Conservation (phyloP, 2,797 vertebrate species). For the Rhynchotus rufescens region DNA sequence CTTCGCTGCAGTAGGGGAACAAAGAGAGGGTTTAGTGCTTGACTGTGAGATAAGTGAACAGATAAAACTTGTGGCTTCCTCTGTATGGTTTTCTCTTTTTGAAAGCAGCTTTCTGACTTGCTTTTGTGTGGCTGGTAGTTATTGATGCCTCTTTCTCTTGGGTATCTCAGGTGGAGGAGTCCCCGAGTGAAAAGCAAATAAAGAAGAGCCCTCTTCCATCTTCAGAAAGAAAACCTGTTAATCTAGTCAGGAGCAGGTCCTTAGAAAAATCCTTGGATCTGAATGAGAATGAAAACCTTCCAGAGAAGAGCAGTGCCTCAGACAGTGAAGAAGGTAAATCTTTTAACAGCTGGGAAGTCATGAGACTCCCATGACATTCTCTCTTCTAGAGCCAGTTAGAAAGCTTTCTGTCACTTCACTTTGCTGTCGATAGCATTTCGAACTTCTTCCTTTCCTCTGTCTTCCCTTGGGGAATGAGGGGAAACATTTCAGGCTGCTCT, state of each 20-base stretch:
- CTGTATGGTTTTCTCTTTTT: background rate
- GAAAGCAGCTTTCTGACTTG: background rate
- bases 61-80: background rate
- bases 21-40: background rate
- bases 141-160: background rate
- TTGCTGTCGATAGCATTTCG: background rate
- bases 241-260: slow-evolving; percentile 77
- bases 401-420: background rate
- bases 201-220: slow-evolving; percentile 77
- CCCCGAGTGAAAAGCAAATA: slow-evolving; percentile 66
- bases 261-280: slow-evolving; percentile 85
- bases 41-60: background rate
- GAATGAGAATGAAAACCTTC: slow-evolving; percentile 89
- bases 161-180: slow-evolving; percentile 79
- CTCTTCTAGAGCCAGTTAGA: background rate
- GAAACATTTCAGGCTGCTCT: background rate
- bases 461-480: background rate
- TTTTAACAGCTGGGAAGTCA: background rate
- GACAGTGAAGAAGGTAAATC: slow-evolving; percentile 90
- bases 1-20: background rate
- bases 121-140: background rate
- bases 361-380: background rate
- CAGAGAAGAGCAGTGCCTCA: slow-evolving; percentile 87
- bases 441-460: background rate
- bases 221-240: slow-evolving; percentile 74